Percentiles rank a stretch among this genome's conserved stretches.
phyloP scores from a whole-genome alignment of 2,113 vertebrate genomes.

The Python bivittatus region DNA sequence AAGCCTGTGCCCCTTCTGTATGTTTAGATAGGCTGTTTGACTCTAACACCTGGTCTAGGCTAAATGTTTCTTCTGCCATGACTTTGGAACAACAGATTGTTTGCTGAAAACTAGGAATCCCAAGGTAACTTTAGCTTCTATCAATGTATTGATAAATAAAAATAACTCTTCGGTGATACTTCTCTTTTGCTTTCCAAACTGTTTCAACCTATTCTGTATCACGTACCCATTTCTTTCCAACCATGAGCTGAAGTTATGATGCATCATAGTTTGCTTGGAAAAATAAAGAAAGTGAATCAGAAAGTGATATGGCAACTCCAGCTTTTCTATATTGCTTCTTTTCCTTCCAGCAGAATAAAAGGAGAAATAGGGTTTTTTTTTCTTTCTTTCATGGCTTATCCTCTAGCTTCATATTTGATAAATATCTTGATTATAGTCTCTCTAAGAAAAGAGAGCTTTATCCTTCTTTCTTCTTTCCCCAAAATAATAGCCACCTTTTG shows the following conservation, averaged over 20 bases:
- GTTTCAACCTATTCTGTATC: not conserved
- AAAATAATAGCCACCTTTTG: not conserved
- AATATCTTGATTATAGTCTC: fast-evolving
- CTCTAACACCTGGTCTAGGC: too few species aligned
- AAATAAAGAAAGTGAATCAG: not conserved
- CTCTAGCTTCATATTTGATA: not conserved
- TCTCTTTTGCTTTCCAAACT: slow-evolving; percentile 18
- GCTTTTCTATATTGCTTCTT: not conserved
- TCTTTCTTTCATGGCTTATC: not conserved
- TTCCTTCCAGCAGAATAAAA: not conserved
- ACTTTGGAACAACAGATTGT: too few species aligned
- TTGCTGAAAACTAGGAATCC: too few species aligned
- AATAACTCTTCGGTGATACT: slow-evolving; percentile 12
- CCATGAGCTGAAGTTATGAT: slow-evolving; percentile 12
- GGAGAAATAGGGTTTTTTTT: not conserved
- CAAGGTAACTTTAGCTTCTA: slow-evolving; percentile 11
- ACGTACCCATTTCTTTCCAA: not conserved
- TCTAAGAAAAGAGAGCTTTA: too few species aligned
- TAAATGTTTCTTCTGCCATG: too few species aligned
- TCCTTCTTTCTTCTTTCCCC: not conserved
- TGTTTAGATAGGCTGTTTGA: too few species aligned
- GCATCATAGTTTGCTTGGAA: not conserved
- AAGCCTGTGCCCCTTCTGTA: too few species aligned
- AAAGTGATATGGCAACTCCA: not conserved
- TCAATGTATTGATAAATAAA: slow-evolving; percentile 36